Conservation (phyloP, 2,113 vertebrate genomes). For the Ammodytes dubius region DNA sequence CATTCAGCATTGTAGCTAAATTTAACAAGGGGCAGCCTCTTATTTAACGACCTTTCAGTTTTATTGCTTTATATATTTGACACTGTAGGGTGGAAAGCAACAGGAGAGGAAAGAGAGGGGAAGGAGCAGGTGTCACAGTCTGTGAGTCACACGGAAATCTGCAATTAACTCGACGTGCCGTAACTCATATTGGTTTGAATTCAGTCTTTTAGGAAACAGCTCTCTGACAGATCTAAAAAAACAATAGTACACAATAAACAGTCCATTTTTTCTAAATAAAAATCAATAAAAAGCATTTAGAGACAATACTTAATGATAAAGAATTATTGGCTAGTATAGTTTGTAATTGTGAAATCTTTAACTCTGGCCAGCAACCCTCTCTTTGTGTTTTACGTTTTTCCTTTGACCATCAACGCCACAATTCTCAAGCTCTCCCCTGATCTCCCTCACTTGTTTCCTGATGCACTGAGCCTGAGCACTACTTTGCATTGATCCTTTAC, state of each 20-base stretch:
- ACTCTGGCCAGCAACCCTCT: neutral
- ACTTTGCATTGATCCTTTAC: slow-evolving; percentile 34
- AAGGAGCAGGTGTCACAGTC: slow-evolving; percentile 44
- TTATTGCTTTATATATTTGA: slow-evolving; percentile 46
- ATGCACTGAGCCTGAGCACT: slow-evolving; percentile 15
- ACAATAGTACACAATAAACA: too few species aligned
- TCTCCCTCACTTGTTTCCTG: slow-evolving; percentile 24
- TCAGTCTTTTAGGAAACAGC: neutral
- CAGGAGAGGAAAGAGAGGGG: slow-evolving; percentile 46
- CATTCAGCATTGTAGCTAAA: neutral
- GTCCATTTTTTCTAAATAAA: too few species aligned
- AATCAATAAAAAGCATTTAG: neutral
- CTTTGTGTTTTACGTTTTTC: neutral
- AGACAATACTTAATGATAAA: neutral
- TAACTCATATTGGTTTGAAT: slow-evolving; percentile 2
- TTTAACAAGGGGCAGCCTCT: slow-evolving; percentile 21
- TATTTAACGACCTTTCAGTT: slow-evolving; percentile 15
- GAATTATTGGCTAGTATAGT: neutral
- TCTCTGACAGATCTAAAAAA: neutral
- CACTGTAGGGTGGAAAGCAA: slow-evolving; percentile 36
- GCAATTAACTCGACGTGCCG: slow-evolving; percentile 7
- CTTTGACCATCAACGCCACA: neutral
- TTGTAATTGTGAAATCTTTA: slow-evolving; percentile 4
- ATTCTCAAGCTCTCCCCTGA: slow-evolving; percentile 1
- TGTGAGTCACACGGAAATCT: slow-evolving; percentile 45